These are phyloP conservation scores for Melangyna quadrimaculata DNA, from an alignment of 2,888 invertebrate genomes.

Conservation along the genomic window DNA sequence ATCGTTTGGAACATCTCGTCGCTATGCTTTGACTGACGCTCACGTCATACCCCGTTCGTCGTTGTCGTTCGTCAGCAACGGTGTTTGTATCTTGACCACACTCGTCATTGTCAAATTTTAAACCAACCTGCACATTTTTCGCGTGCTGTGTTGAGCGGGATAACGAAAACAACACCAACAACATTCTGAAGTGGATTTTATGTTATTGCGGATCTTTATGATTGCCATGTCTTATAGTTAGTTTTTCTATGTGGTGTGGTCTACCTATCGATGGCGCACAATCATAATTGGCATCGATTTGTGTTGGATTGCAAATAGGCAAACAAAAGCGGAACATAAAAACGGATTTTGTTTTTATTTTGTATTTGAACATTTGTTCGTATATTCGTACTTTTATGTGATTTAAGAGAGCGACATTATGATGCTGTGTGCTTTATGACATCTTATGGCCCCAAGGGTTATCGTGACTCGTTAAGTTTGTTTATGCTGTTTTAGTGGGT, in stretches of 20 bases:
- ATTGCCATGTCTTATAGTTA: conserved; percentile 30
- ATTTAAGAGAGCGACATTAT: conserved; percentile 65
- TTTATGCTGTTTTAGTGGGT: conserved; percentile 45
- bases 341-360: conserved; percentile 20
- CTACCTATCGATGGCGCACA: conserved; percentile 57
- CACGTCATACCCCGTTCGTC: neutral
- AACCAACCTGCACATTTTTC: conserved; percentile 24
- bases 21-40: conserved; percentile 24
- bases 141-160: neutral
- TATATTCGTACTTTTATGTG: conserved; percentile 43
- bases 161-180: conserved; percentile 20
- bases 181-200: conserved; percentile 18
- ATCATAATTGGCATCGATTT: conserved; percentile 67
- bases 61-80: neutral
- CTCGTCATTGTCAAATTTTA: conserved; percentile 40
- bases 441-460: conserved; percentile 32
- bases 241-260: conserved; percentile 50
- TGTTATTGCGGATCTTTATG: conserved; percentile 50
- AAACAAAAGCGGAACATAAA: neutral
- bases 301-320: conserved; percentile 3
- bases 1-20: conserved; percentile 3
- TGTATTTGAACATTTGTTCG: conserved; percentile 48
- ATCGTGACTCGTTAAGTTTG: conserved; percentile 62
- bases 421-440: conserved; percentile 32
- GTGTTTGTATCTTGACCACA: conserved; percentile 51